These are phyloP conservation scores for Craterocephalus amniculus DNA, from an alignment of 2,797 vertebrate genomes.

Conservation along the genomic window DNA sequence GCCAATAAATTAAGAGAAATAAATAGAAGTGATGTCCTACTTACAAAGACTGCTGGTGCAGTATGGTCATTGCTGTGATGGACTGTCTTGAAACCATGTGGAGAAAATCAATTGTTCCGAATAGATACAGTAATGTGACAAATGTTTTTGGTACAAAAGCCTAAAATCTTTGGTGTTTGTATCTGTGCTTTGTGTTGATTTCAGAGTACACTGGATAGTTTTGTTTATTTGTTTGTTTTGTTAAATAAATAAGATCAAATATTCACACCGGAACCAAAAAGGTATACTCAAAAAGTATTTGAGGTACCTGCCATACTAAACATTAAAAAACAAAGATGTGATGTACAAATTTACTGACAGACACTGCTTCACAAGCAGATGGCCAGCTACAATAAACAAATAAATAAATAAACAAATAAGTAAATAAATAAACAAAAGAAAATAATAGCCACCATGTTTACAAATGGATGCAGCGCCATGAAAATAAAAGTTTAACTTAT, in stretches of 20 bases:
- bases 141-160: conserved; percentile 6
- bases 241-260: background rate
- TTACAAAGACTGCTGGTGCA: conserved; percentile 59
- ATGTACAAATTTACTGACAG: conserved; percentile 5
- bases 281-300: background rate
- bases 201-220: background rate
- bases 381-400: too few species aligned
- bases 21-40: conserved; percentile 75
- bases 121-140: too few species aligned
- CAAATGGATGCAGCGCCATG: background rate
- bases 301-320: background rate
- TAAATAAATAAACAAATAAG: too few species aligned
- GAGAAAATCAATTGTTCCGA: too few species aligned
- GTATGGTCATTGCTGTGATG: conserved; percentile 21
- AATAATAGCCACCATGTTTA: background rate
- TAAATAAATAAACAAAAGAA: background rate
- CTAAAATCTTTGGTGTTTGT: conserved; percentile 1
- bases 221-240: too few species aligned
- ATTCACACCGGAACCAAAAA: background rate
- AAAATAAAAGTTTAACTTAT: conserved; percentile 6
- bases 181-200: background rate
- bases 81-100: conserved; percentile 18
- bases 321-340: background rate
- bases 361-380: background rate
- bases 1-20: conserved; percentile 71